Evolutionary conservation across 2,113 vertebrate genomes (phyloP), one percentile per base, ranked within the genome.

Genomic region (Hucho hucho): DNA sequence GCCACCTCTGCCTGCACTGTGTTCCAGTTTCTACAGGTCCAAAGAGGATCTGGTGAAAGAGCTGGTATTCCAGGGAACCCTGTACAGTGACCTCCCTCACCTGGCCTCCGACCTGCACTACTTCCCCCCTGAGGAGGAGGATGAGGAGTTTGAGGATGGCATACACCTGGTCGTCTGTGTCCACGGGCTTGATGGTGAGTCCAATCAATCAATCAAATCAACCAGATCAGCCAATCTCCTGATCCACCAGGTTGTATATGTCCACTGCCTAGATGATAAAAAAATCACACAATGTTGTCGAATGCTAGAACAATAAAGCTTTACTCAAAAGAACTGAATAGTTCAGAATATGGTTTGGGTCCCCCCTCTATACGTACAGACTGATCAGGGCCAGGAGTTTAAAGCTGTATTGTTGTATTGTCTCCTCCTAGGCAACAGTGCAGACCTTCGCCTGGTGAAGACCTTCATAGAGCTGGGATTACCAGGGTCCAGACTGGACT

Each of bases 121-220:
- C 93, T 99, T 99, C 84, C 95, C 97, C 65, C 96, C 97, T 20
- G 97, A 99, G 90, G 97, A 98, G 89, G 97, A 98, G 63, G 97
- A 98, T 63, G 96, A 97, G 83, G 94, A 98, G 88, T 94, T 96
- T 83, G 97, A 97, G 75, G 98, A 99, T 14, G 97, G 97, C 66
- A 98, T 99, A 86, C 98, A 99, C 89, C 93, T 99, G 2, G 97
- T 99, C 47, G 95, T 99, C 85, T 99, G 98, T 86, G 98, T 99
- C 77, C 98, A 99, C 71, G 98, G 98, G 26, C 89, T 99, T 4
- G 98, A 99, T 56, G 98, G 98, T 98, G 90, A 94, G 95, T 78
- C 13, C 22, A 25, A 24, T 25, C 20, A 25, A 22, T n/a, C 59
- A n/a, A 25, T 63, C 3, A 53, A 53, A 53, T 18, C 16, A 16